phyloP scores from a whole-genome alignment of 2,113 vertebrate genomes.

The Phaethornis superciliosus region DNA sequence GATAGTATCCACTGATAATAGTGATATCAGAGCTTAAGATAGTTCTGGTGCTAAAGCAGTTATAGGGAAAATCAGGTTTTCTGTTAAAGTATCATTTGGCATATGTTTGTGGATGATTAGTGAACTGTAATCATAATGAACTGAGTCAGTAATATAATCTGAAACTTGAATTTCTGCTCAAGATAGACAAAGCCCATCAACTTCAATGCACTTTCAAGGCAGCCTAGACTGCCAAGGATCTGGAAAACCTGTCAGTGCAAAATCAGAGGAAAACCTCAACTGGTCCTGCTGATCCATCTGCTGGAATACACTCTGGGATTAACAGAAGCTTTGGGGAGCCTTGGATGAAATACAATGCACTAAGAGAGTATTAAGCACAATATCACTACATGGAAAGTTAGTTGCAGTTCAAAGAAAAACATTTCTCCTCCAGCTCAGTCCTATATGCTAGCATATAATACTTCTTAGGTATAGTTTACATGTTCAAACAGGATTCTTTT shows the following conservation, averaged over 20 bases:
- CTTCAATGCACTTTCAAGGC: background rate
- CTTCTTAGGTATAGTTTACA: background rate
- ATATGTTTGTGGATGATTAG: background rate
- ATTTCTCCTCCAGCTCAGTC: background rate
- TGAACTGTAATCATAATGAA: background rate
- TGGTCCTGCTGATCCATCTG: background rate
- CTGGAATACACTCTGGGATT: background rate
- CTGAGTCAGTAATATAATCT: background rate
- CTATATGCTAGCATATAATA: background rate
- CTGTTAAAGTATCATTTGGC: background rate
- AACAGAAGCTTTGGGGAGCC: background rate
- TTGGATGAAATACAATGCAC: background rate
- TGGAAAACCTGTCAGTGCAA: background rate
- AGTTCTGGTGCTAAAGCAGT: conserved; percentile 4
- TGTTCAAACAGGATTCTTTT: background rate
- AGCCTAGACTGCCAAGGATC: background rate
- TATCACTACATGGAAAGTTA: background rate
- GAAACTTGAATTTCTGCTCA: background rate
- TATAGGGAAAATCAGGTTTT: background rate
- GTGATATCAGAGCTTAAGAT: conserved; percentile 1
- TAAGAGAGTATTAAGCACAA: background rate
- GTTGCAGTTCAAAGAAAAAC: background rate
- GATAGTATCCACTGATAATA: background rate
- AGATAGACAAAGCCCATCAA: background rate
- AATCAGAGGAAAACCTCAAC: background rate